A percentile compares a stretch with the other conserved stretches of the same genome.
phyloP scores from a whole-genome alignment of 2,113 vertebrate genomes.

The Entelurus aequoreus region DNA sequence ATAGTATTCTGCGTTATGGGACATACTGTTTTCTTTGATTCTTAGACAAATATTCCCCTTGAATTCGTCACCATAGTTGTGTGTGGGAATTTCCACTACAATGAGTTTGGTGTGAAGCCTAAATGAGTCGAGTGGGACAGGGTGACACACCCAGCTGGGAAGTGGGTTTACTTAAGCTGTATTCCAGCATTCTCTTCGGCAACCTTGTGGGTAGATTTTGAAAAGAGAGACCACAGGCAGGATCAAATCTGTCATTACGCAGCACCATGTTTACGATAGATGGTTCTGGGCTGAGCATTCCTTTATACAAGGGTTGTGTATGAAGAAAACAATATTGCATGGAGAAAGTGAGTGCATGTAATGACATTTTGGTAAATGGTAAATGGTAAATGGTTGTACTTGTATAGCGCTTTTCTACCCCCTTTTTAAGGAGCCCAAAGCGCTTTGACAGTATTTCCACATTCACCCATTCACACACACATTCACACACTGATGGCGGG shows the following conservation, averaged over 20 bases:
- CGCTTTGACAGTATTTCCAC: no score
- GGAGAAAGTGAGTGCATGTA: constrained; percentile 1
- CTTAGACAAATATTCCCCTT: constrained; percentile 47
- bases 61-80: constrained; percentile 35
- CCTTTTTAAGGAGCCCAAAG: no score
- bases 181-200: constrained; percentile 58
- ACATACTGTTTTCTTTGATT: constrained; percentile 34
- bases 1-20: constrained; percentile 31
- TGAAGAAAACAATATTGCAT: constrained; percentile 14
- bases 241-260: constrained; percentile 62
- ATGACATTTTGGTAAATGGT: no score
- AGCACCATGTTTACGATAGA: constrained; percentile 51
- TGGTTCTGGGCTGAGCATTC: constrained; percentile 20
- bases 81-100: constrained; percentile 61
- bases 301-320: constrained; percentile 32
- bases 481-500: no score
- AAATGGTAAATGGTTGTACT: no score
- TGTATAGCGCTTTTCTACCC: no score
- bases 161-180: constrained; percentile 62
- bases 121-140: constrained; percentile 49
- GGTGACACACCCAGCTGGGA: constrained; percentile 65
- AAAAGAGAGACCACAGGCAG: constrained; percentile 53
- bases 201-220: constrained; percentile 60
- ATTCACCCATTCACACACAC: no score
- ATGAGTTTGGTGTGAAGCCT: constrained; percentile 46